Evolutionary conservation across 1,140 invertebrate genomes (phyloP), one percentile per base, ranked within the genome.

Genomic region (Drosophila auraria): DNA sequence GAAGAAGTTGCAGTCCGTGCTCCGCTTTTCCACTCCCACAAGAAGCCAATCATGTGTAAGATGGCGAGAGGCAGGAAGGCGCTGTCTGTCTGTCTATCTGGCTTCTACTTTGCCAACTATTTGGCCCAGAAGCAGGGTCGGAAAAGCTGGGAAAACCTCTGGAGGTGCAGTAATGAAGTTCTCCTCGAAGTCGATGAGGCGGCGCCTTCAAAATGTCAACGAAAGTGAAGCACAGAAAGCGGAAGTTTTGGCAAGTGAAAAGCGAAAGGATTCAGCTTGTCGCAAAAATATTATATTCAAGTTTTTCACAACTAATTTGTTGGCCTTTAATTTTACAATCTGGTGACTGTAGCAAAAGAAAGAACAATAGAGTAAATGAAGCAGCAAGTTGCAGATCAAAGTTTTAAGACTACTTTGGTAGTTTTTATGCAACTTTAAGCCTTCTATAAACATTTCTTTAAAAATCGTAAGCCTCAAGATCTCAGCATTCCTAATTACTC

Each of bases 41-140:
- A 47, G 68, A 79, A 77, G 86, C 75, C 86, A 90, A 90, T 90
- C 87, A 91, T 91, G 86, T 89, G 86, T 74, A 86, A 86, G 82
- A 90, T 74, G 76, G 69, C 65, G 42, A 49, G 49, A 30, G 38
- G 63, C 64, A 45, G 61, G 50, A 70, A 72, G 68, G 40, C 50
- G 74, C 45, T 59, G 71, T 64, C 73, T 71, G 38, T 38, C 44
- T 47, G 54, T 17, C 54, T 57, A 30, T 12, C 30, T 38, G 53
- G 33, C 33, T 15, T 15, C 33, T 36, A 54, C 72, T 78, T 44
- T 44, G 74, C 77, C 76, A 79, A 79, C 77, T 79, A 79, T 79
- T 79, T 73, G 70, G 69, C 68, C 76, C 76, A 79, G 51, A 69
- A 65, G 4, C 42, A 38, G 36, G 61, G 54, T 15, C 2, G 42